Conservation (phyloP, 2,113 vertebrate species). For the Pseudopodoces humilis region DNA sequence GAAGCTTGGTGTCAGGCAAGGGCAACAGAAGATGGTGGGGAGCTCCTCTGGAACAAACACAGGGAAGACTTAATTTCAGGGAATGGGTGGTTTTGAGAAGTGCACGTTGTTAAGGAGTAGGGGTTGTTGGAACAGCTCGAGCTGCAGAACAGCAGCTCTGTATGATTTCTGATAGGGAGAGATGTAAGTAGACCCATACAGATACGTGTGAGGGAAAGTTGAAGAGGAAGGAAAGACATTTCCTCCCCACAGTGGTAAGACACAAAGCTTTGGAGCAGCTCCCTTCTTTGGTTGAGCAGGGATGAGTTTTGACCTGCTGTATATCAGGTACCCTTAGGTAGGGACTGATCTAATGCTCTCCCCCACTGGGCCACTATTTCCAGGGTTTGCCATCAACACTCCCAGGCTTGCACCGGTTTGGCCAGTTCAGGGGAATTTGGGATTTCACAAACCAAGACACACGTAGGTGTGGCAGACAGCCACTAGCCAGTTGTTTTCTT, state of each 20-base stretch:
- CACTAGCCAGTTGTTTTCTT: slow-evolving; percentile 35
- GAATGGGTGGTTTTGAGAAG: background rate
- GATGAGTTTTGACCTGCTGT: background rate
- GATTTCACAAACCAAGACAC: background rate
- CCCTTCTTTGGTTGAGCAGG: background rate
- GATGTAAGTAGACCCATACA: accelerated
- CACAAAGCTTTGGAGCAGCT: background rate
- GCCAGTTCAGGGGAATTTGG: background rate
- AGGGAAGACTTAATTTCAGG: background rate
- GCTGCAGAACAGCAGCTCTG: background rate
- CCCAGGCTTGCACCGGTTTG: background rate
- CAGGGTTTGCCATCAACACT: background rate
- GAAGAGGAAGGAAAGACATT: background rate
- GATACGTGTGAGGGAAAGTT: accelerated
- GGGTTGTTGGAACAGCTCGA: background rate
- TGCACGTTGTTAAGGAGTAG: accelerated
- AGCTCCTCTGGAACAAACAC: background rate
- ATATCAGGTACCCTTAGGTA: background rate
- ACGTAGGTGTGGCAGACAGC: background rate
- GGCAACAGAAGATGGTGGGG: background rate
- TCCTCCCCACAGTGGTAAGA: accelerated
- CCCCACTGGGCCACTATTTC: background rate
- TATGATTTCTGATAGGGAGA: background rate
- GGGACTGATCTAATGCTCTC: background rate
- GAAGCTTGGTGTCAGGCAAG: background rate